Conservation (phyloP, 37 sponge, comb jelly and placozoan genomes). For the Hormiphora californensis region DNA sequence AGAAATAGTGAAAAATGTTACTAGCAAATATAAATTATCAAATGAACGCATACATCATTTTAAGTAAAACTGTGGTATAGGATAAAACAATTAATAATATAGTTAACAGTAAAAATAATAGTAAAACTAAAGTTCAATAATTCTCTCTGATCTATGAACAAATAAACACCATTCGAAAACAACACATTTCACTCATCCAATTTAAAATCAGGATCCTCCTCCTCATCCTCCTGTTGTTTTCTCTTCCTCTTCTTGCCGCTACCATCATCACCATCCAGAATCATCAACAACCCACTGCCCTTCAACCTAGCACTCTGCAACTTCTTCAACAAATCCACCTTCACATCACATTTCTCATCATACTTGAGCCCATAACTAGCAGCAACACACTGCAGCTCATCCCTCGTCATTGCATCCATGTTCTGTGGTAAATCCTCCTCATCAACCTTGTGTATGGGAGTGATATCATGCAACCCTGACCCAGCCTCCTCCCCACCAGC, state of each 20-base stretch:
- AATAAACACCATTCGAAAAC: no score
- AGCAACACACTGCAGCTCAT: slow-evolving; percentile 39
- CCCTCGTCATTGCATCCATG: slow-evolving; percentile 16
- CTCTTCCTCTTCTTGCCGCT: neutral
- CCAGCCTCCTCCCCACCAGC: slow-evolving; percentile 7
- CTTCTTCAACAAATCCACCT: slow-evolving; percentile 44
- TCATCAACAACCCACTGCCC: slow-evolving; percentile 27
- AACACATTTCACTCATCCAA: no score
- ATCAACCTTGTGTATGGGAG: slow-evolving; percentile 39
- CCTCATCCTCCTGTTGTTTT: neutral
- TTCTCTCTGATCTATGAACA: no score
- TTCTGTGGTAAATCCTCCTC: slow-evolving; percentile 8
- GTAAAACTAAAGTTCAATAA: no score
- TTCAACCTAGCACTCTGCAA: slow-evolving; percentile 25
- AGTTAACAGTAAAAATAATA: no score
- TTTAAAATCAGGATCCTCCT: neutral
- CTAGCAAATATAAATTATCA: no score
- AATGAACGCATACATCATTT: no score
- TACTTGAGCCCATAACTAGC: slow-evolving; percentile 39
- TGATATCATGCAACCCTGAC: neutral
- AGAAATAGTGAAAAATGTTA: no score
- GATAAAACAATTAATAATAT: no score
- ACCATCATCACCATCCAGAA: slow-evolving; percentile 25
- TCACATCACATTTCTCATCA: slow-evolving; percentile 33
- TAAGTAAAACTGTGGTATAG: no score